A percentile compares a stretch with the other conserved stretches of the same genome.
phyloP scores from a whole-genome alignment of 2,888 invertebrate species.

The Sinodicranocentrus sp. region DNA sequence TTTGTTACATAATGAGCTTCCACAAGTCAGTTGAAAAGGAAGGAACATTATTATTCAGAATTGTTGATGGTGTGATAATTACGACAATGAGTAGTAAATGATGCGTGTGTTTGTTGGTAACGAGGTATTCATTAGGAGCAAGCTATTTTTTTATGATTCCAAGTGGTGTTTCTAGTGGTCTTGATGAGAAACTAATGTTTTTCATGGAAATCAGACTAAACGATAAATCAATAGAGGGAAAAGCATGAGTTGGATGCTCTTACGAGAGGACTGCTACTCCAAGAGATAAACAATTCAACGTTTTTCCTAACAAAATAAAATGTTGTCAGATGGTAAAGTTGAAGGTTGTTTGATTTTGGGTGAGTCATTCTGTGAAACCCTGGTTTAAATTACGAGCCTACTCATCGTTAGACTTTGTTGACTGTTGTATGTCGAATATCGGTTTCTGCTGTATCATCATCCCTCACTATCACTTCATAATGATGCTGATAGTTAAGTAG shows the following conservation, averaged over 20 bases:
- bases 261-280: not conserved
- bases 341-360: slow-evolving; percentile 4
- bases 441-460: slow-evolving; percentile 37
- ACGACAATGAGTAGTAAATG: slow-evolving; percentile 55
- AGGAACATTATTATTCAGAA: slow-evolving; percentile 1
- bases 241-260: not conserved
- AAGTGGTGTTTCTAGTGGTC: not conserved
- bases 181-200: slow-evolving; percentile 56
- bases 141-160: not conserved
- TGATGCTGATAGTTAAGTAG: slow-evolving; percentile 38
- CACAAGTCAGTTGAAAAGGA: not conserved
- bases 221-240: slow-evolving; percentile 40
- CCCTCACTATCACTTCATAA: slow-evolving; percentile 26
- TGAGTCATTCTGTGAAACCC: too few relatives aligned
- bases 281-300: slow-evolving; percentile 24
- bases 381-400: slow-evolving; percentile 18
- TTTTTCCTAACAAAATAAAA: slow-evolving; percentile 37
- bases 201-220: slow-evolving; percentile 24
- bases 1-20: not conserved
- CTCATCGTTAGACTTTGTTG: not conserved
- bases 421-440: not conserved
- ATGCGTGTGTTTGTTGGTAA: slow-evolving; percentile 51
- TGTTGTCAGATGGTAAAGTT: slow-evolving; percentile 44
- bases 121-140: slow-evolving; percentile 54
- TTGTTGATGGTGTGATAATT: slow-evolving; percentile 41